Percentiles rank a stretch among this genome's conserved stretches.
These are phyloP conservation scores for Ligdia adustata DNA, from an alignment of 2,888 invertebrate species.

Conservation along the genomic window DNA sequence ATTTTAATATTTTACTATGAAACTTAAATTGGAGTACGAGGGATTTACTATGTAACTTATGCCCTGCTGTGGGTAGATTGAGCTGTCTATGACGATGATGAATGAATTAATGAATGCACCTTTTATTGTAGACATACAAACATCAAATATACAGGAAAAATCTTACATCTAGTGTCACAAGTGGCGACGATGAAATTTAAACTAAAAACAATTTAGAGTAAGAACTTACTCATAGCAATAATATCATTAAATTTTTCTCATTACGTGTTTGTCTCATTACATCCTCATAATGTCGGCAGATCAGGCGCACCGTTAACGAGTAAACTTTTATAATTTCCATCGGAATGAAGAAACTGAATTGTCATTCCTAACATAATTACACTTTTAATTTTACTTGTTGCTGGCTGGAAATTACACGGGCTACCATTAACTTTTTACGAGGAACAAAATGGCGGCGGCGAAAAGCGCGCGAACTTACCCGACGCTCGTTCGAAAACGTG, in stretches of 20 bases:
- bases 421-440: constrained; percentile 78
- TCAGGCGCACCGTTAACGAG: constrained; percentile 17
- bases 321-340: constrained; percentile 29
- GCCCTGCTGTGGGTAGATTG: too few relatives aligned
- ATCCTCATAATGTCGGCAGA: constrained; percentile 15
- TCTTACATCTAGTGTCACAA: too few relatives aligned
- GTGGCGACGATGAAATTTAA: too few relatives aligned
- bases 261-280: constrained; percentile 18
- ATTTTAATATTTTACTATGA: too few relatives aligned
- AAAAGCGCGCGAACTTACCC: constrained; percentile 50
- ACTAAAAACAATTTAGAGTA: too few relatives aligned
- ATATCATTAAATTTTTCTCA: constrained; percentile 10
- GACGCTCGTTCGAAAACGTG: constrained; percentile 42
- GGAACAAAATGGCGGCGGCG: constrained; percentile 70
- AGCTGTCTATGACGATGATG: too few relatives aligned
- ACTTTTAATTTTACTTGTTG: constrained; percentile 77
- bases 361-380: constrained; percentile 61
- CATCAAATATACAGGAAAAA: too few relatives aligned
- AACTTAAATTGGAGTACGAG: too few relatives aligned
- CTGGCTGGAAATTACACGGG: constrained; percentile 66
- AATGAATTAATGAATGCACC: too few relatives aligned
- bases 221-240: too few relatives aligned
- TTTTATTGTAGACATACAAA: too few relatives aligned
- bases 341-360: constrained; percentile 35
- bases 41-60: too few relatives aligned